Percentiles rank a stretch among this genome's conserved stretches.
Evolutionary conservation across 2,888 invertebrate species (phyloP).

Genomic region (Lagria hirta): DNA sequence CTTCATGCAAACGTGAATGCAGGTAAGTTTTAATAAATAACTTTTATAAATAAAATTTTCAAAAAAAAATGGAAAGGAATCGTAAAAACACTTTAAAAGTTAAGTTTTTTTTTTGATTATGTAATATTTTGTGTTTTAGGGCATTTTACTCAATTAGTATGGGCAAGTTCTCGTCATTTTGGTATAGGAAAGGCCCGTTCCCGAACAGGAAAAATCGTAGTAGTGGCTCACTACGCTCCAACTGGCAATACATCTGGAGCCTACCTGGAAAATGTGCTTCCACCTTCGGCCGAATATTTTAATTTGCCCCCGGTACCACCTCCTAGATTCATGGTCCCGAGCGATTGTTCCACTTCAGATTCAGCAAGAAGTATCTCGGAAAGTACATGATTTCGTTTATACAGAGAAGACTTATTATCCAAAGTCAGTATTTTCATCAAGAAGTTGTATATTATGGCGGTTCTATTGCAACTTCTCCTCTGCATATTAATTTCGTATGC

Average conservation of each 20-base stretch:
- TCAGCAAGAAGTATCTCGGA: slow-evolving; percentile 32
- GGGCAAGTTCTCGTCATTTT: slow-evolving; percentile 74
- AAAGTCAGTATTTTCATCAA: too few relatives aligned
- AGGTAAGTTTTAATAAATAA: slow-evolving; percentile 62
- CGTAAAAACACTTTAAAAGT: slow-evolving; percentile 29
- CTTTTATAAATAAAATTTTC: slow-evolving; percentile 13
- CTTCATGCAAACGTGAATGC: slow-evolving; percentile 78
- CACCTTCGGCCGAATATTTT: slow-evolving; percentile 61
- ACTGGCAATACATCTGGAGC: slow-evolving; percentile 75
- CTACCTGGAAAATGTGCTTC: slow-evolving; percentile 76
- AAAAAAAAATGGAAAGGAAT: too few relatives aligned
- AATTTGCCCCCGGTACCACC: slow-evolving; percentile 30
- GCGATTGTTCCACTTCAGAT: slow-evolving; percentile 36
- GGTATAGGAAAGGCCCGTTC: slow-evolving; percentile 82
- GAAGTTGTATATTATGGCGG: too few relatives aligned
- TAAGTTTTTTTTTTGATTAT: background rate
- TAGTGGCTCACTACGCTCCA: slow-evolving; percentile 83
- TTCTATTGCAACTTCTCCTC: too few relatives aligned
- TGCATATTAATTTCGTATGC: too few relatives aligned
- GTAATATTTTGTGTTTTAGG: slow-evolving; percentile 57
- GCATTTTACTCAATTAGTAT: slow-evolving; percentile 85
- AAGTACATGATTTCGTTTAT: slow-evolving; percentile 18
- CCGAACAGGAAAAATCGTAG: slow-evolving; percentile 75
- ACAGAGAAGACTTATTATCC: slow-evolving; percentile 2
- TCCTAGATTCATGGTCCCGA: slow-evolving; percentile 28